Evolutionary conservation across 2,797 vertebrate species (phyloP), one percentile per base, ranked within the genome.

Genomic region (Gallinago nigripennis): DNA sequence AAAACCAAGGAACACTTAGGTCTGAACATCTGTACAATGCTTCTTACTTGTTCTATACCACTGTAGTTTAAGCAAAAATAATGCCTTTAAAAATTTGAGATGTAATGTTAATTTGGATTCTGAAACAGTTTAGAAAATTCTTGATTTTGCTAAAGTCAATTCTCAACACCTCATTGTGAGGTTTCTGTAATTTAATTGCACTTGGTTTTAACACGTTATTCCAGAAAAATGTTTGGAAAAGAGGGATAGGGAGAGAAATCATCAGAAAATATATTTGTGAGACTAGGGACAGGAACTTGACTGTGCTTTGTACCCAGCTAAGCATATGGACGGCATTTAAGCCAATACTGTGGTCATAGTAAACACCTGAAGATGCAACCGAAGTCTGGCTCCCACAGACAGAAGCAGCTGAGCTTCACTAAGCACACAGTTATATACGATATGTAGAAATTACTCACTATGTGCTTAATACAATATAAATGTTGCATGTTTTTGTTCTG

Each of bases 401-500:
- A 78, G 66, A 54, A 70, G 65, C 56, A 79, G 45, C 4, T 86
- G 69, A 79, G n/a, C n/a, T 83, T 90, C 77, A 64, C 43, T 35
- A 50, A 56, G 54, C 46, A 66, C 53, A 27, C 0, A 68, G 31
- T 27, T 60, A 60, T 14, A 65, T 23, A 43, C 0, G 0, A 30
- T 18, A 25, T 30, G 20, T 27, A 7, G 8, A 64, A 66, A 35
- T 76, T 60, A 28, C 1, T 48, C 2, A 7, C 13, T 10, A 1
- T 35, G 51, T 72, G 31, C 54, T 86, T 76, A 61, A 45, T 31
- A 64, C 53, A 39, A 48, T 73, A 33, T 30, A 73, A 87, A 75
- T 19, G 45, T 1, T 18, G 41, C 33, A 35, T 30, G 27, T 1
- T 61, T 90, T 72, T 84, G 23, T 71, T 82, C 56, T 80, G n/a